Evolutionary conservation across 2,113 vertebrate genomes (phyloP).

Genomic region (Abramis brama): DNA sequence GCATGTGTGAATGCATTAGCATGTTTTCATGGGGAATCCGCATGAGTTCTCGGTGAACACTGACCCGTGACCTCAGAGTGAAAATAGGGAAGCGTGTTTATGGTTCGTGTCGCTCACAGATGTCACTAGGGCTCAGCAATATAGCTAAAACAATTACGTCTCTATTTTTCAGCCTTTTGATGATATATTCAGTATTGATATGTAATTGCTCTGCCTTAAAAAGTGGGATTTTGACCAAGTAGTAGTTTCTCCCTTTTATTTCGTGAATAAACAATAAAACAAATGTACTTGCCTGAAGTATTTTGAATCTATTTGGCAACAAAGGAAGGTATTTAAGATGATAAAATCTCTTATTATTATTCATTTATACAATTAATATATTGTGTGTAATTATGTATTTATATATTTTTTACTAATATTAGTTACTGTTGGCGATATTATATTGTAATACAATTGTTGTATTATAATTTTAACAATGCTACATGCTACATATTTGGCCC

Average conservation of each 20-base stretch:
- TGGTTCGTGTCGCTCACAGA: neutral
- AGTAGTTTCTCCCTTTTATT: neutral
- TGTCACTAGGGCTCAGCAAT: neutral
- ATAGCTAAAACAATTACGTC: neutral
- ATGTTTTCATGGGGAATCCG: slow-evolving; percentile 6
- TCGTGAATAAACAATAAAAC: neutral
- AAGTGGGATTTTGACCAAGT: neutral
- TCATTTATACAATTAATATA: no score
- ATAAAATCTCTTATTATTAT: no score
- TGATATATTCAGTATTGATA: neutral
- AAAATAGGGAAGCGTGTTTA: slow-evolving; percentile 2
- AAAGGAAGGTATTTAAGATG: no score
- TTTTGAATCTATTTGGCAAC: no score
- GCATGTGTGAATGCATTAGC: neutral
- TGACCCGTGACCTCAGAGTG: slow-evolving; percentile 5
- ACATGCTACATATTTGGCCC: no score
- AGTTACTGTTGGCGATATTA: no score
- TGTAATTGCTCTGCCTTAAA: neutral
- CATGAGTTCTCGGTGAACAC: neutral
- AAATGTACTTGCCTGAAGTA: no score
- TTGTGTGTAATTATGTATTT: no score
- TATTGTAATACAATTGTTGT: no score
- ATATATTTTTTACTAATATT: no score
- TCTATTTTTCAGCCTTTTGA: neutral
- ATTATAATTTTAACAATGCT: no score